Base-by-base conservation (phyloP, 2,888 invertebrate species). In the Melinaea marsaeus region DNA sequence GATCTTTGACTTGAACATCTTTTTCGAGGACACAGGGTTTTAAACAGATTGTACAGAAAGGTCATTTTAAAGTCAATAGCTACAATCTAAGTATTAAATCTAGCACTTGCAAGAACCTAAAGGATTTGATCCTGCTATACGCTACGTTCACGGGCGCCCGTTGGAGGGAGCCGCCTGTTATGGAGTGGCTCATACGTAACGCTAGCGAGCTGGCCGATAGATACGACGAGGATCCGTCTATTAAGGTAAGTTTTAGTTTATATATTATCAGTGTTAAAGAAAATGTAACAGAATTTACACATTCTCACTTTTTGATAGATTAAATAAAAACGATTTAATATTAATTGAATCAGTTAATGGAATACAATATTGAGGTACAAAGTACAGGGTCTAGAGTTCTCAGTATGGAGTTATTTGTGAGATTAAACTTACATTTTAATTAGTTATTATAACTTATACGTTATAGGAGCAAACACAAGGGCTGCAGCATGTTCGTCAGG, bases 121-220 rank as follows among this genome's bases (percentile, higher is more conserved):
- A 66, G 3, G 74, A 75, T 3, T 65, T 83, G 2, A 78, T 78
- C 22, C 35, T 58, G 2, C 62, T 85, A 4, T 81, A 85, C 63
- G 75, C 77, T 0, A 77, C 75, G 55, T 70, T 85, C 61, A 71
- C 74, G 0, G 73, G 68, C 60, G 63, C 76, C 1, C 79, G 76
- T 2, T 85, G 82, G 80, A 75, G 79, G 6, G 83, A 85, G 61
- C 75, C 77, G 0, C 47, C 51, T 0, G 81, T 84, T 0, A 57
- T 78, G 63, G 69, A 69, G 0, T 86, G 86, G 86, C 64, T 85
- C 4, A 4, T 70, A 0, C 66, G 58, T 4, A 83, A 79, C 56
- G 74, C 71, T 0, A 61, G 56, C 0, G 71, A 70, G 4, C 42
- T 83, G 0, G 66, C 72, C 0, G 55, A 71, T 0, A 61, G 64